A percentile compares a stretch with the other conserved stretches of the same genome.
phyloP scores from a whole-genome alignment of 2,888 invertebrate genomes.

The Oasisia sp. region DNA sequence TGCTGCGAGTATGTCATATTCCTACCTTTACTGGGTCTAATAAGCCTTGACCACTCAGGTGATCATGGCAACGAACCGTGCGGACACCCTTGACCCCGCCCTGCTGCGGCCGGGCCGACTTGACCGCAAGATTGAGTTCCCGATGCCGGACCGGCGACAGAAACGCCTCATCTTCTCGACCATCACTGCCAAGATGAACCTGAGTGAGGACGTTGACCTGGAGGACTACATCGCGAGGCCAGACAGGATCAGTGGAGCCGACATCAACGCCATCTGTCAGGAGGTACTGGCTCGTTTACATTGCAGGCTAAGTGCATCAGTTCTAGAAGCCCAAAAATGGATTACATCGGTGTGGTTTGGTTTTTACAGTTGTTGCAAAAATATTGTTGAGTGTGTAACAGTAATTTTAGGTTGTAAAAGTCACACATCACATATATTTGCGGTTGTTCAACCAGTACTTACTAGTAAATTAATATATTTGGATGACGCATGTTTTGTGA shows the following conservation, averaged over 20 bases:
- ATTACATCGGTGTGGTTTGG: too few species aligned
- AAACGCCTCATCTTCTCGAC: conserved; percentile 98
- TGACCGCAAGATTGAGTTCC: conserved; percentile 99
- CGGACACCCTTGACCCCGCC: conserved; percentile 98
- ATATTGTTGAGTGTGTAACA: too few species aligned
- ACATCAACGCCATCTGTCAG: conserved; percentile 99
- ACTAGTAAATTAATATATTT: too few species aligned
- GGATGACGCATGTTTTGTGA: too few species aligned
- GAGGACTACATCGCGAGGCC: conserved; percentile 99
- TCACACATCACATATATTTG: too few species aligned
- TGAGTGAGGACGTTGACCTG: conserved; percentile 96
- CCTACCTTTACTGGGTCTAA: too few species aligned
- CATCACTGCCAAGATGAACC: conserved; percentile 76
- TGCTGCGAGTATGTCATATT: too few species aligned
- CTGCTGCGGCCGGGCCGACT: conserved; percentile 92
- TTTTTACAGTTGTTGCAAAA: too few species aligned
- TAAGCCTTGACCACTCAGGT: conserved; percentile 66
- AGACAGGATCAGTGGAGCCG: conserved; percentile 98
- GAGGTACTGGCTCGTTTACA: conserved; percentile 71
- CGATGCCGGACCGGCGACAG: conserved; percentile 87
- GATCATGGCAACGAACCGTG: conserved; percentile 96
- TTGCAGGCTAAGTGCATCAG: background rate
- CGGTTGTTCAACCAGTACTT: too few species aligned
- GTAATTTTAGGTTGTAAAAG: too few species aligned
- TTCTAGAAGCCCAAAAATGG: too few species aligned